Evolutionary conservation across 2,888 invertebrate species (phyloP), one percentile per base, ranked within the genome.

Genomic region (Volucella bombylans): DNA sequence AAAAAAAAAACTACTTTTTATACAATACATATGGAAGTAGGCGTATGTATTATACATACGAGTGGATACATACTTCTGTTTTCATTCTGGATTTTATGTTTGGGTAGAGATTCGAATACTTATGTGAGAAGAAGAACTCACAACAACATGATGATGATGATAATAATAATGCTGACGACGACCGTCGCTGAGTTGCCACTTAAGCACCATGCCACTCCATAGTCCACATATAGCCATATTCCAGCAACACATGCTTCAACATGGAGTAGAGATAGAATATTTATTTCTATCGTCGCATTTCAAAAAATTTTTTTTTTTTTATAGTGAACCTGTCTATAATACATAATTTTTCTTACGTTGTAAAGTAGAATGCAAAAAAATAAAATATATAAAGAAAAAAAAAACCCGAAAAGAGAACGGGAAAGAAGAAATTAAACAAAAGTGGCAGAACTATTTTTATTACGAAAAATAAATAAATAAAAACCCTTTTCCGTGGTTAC

Each of bases 381-480:
- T n/a, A n/a, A 55, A 54, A 55, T 23, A 23, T 3, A 23, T 23
- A 23, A 78, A 77, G 69, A 72, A 61, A 52, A 38, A 57, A 64
- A 54, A 57, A 31, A 68, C 77, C 47, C 57, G 6, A 31, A 31
- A 31, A 6, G 31, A 31, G 31, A 31, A 4, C 31, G 31, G 31
- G 31, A 31, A 61, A 59, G 50, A 67, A 57, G 81, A 83, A 85
- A 80, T 83, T 83, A 74, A 62, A 76, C 69, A 71, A 85, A 85
- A 76, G 85, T 81, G 71, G 85, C 81, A 81, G 71, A 85, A 85
- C 85, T 52, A 76, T 76, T 81, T 85, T 73, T 74, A 57, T 61
- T 72, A 80, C 47, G 52, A 64, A 49, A 59, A 72, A 54, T 52
- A 76, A 65, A 54, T 61, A 71, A 43, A 45, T 62, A 69, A 83